Conservation (phyloP, 1,140 invertebrate species). For the Drosophila prosaltans region DNA sequence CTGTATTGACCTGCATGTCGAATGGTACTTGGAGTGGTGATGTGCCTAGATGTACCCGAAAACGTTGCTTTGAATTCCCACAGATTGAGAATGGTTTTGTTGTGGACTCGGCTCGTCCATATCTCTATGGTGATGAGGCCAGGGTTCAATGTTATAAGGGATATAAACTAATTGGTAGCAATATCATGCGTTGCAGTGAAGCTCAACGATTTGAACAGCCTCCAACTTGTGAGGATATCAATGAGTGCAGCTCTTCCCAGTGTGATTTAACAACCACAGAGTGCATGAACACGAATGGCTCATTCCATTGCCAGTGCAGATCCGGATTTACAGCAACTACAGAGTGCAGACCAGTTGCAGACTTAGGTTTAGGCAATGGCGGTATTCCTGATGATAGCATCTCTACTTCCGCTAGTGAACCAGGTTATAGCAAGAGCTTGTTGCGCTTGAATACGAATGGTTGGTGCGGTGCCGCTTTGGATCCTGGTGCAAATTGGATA, state of each 20-base stretch:
- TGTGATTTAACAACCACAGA: conserved; percentile 95
- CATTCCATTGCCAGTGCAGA: conserved; percentile 95
- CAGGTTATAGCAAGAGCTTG: conserved; percentile 92
- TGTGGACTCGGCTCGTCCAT: conserved; percentile 89
- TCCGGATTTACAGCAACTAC: conserved; percentile 93
- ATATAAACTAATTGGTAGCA: conserved; percentile 92
- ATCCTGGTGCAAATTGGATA: conserved; percentile 94
- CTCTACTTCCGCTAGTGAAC: conserved; percentile 91
- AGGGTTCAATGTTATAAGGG: conserved; percentile 96
- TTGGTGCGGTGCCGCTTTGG: conserved; percentile 94
- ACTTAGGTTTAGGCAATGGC: conserved; percentile 94
- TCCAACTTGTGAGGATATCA: conserved; percentile 95
- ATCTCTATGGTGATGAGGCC: conserved; percentile 95
- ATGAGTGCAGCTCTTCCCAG: conserved; percentile 94
- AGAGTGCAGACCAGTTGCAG: conserved; percentile 94
- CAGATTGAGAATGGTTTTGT: conserved; percentile 93
- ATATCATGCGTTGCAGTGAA: conserved; percentile 93
- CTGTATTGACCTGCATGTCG: conserved; percentile 96
- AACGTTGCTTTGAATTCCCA: conserved; percentile 92
- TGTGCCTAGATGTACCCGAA: conserved; percentile 94
- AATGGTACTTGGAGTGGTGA: conserved; percentile 98
- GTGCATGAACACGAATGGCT: conserved; percentile 95
- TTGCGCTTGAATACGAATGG: conserved; percentile 91
- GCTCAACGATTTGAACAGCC: conserved; percentile 93
- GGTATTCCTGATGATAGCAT: conserved; percentile 95